Evolutionary conservation across 2,113 vertebrate genomes (phyloP).

Genomic region (Sakesphorus luctuosus): DNA sequence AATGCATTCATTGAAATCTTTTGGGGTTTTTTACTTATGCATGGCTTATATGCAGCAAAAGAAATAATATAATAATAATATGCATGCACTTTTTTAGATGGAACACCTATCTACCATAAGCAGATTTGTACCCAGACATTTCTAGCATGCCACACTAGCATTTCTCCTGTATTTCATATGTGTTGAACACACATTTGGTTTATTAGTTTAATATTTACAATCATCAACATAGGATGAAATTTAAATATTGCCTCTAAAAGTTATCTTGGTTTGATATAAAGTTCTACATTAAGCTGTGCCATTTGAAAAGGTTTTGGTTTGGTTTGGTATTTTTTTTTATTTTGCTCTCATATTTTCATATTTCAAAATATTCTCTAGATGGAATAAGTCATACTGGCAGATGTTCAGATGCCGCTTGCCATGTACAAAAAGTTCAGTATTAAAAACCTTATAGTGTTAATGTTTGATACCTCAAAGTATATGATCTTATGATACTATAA

Average conservation of each 20-base stretch:
- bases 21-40: neutral
- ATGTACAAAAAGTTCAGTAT: neutral
- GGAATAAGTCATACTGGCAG: neutral
- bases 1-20: neutral
- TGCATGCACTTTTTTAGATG: neutral
- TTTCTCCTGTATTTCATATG: neutral
- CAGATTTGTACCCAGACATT: neutral
- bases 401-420: neutral
- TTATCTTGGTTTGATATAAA: neutral
- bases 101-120: neutral
- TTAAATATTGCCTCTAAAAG: neutral
- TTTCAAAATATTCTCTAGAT: neutral
- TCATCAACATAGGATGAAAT: neutral
- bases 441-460: slow-evolving; percentile 9
- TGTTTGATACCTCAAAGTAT: neutral
- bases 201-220: neutral
- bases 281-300: neutral
- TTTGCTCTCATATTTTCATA: neutral
- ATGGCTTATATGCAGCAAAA: neutral
- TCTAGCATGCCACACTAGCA: neutral
- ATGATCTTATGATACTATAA: neutral
- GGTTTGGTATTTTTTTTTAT: neutral
- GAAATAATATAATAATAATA: neutral
- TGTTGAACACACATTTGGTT: neutral
- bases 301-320: neutral